Conservation (phyloP, 2,888 invertebrate genomes). For the Scaptodrosophila latifasciaeformis region DNA sequence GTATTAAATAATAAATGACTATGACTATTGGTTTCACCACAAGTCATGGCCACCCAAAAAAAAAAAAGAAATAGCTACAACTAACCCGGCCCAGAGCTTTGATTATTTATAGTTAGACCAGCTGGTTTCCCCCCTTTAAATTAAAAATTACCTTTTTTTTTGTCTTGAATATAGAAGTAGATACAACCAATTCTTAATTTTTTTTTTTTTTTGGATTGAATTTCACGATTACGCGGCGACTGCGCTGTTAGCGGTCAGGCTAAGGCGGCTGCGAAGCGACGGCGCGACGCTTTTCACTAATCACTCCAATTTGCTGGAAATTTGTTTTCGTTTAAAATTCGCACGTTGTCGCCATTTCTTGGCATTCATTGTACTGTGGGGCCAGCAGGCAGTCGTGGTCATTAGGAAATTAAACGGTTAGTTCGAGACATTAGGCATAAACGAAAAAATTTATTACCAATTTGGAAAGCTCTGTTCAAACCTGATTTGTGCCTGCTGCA, state of each 20-base stretch:
- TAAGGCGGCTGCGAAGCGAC: conserved; percentile 14
- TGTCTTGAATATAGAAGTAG: conserved; percentile 11
- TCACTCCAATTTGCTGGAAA: conserved; percentile 63
- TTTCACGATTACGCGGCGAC: conserved; percentile 29
- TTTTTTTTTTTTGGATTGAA: conserved; percentile 36
- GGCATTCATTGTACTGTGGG: conserved; percentile 70
- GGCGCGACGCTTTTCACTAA: conserved; percentile 44
- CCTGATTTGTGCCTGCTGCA: too few species aligned
- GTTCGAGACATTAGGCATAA: too few species aligned
- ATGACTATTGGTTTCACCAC: too few species aligned
- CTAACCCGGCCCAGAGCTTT: conserved; percentile 7
- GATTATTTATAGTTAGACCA: conserved; percentile 40
- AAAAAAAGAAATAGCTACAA: neutral
- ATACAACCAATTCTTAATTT: conserved; percentile 45
- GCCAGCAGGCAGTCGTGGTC: conserved; percentile 24
- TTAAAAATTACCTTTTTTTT: too few species aligned
- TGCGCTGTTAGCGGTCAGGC: neutral
- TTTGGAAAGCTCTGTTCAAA: too few species aligned
- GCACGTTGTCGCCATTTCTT: conserved; percentile 67
- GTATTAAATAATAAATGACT: too few species aligned
- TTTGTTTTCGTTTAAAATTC: conserved; percentile 70
- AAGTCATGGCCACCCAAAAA: too few species aligned
- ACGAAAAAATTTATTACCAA: too few species aligned
- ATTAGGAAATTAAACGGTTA: too few species aligned
- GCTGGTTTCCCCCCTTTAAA: conserved; percentile 20